Percentiles rank a stretch among this genome's conserved stretches.
Conservation (phyloP, 2,888 invertebrate species). For the Drosophila nr. perissopoda region DNA sequence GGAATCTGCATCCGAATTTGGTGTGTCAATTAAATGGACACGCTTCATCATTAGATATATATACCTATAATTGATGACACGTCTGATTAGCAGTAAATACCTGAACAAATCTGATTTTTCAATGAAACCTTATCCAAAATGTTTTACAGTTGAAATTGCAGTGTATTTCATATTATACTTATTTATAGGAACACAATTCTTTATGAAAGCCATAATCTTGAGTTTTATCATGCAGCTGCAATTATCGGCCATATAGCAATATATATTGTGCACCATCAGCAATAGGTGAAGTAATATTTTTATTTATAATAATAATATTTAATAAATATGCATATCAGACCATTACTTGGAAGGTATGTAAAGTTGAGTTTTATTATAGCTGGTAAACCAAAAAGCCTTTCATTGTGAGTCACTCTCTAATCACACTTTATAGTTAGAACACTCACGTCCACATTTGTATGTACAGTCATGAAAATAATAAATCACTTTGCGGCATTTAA, state of each 20-base stretch:
- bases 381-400: not conserved
- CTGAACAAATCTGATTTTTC: not conserved
- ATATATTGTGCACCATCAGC: not conserved
- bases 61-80: not conserved
- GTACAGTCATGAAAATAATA: slow-evolving; percentile 34
- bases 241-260: slow-evolving; percentile 1
- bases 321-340: not conserved
- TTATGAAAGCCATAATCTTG: not conserved
- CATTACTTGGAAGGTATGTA: not conserved
- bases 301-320: not conserved
- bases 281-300: not conserved
- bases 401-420: slow-evolving; percentile 2
- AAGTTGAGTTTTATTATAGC: not conserved
- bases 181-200: not conserved
- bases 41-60: not conserved
- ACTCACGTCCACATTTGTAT: not conserved
- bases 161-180: not conserved
- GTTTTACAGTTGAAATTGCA: not conserved
- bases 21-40: slow-evolving; percentile 39
- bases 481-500: slow-evolving; percentile 18
- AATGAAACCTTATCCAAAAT: not conserved
- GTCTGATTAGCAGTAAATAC: not conserved
- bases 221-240: slow-evolving; percentile 1
- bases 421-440: not conserved
- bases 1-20: slow-evolving; percentile 21